phyloP scores from a whole-genome alignment of 2,888 invertebrate species.

The Gryllus longicercus region DNA sequence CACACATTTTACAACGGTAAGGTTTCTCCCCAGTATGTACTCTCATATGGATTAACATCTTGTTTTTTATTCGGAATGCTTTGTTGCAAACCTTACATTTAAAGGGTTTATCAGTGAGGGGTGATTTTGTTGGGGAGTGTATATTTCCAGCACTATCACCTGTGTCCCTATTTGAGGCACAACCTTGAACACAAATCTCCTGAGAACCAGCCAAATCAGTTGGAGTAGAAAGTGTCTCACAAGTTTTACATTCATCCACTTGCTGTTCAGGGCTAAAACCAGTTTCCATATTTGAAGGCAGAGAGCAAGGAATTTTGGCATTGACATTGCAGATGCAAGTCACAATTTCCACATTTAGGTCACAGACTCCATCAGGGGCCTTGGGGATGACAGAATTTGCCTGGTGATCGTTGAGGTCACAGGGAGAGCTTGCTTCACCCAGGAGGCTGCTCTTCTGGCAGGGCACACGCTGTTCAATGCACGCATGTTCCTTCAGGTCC shows the following conservation, averaged over 20 bases:
- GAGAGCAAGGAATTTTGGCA: background rate
- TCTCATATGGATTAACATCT: background rate
- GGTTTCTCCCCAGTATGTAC: background rate
- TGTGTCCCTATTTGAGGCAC: no score
- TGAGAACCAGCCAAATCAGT: no score
- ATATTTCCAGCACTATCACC: no score
- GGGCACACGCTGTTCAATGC: background rate
- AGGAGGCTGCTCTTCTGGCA: background rate
- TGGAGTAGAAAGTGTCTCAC: no score
- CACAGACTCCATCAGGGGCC: background rate
- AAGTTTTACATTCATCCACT: no score
- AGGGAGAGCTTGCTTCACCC: background rate
- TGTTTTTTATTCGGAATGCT: background rate
- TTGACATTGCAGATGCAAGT: background rate
- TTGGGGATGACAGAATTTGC: background rate
- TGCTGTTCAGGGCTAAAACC: no score
- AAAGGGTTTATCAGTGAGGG: no score
- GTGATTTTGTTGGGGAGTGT: no score
- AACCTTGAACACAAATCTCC: no score
- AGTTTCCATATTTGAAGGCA: background rate
- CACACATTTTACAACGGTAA: background rate
- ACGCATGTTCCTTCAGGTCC: constrained; percentile 1
- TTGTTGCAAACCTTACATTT: no score
- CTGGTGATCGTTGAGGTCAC: background rate
- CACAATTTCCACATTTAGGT: background rate